These are phyloP conservation scores for Drosophila anomelani DNA, from an alignment of 2,888 invertebrate species.

Conservation along the genomic window DNA sequence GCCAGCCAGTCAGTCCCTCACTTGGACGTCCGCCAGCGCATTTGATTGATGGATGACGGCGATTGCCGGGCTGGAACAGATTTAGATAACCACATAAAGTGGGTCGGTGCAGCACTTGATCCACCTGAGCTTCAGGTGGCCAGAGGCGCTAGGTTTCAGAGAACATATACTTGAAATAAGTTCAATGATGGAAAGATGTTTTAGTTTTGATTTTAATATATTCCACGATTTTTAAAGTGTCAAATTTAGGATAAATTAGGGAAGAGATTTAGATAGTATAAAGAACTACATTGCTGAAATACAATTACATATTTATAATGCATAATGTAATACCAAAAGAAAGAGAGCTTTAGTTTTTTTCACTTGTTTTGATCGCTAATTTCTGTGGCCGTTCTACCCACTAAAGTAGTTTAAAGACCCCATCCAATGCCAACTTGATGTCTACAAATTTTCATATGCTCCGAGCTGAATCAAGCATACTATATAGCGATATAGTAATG, in stretches of 20 bases:
- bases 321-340: background rate
- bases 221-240: background rate
- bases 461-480: slow-evolving; percentile 1
- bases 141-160: background rate
- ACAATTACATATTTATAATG: background rate
- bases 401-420: slow-evolving; percentile 5
- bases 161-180: background rate
- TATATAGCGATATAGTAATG: background rate
- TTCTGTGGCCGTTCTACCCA: background rate
- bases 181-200: background rate
- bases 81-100: slow-evolving; percentile 68
- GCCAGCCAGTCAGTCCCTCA: slow-evolving; percentile 55
- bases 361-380: background rate
- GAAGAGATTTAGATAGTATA: no score
- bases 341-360: background rate
- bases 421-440: slow-evolving; percentile 17
- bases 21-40: slow-evolving; percentile 68
- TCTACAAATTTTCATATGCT: slow-evolving; percentile 28
- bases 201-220: background rate
- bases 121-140: slow-evolving; percentile 6
- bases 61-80: slow-evolving; percentile 44
- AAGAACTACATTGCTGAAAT: no score
- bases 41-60: slow-evolving; percentile 74
- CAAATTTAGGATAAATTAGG: no score
- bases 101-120: slow-evolving; percentile 57